Evolutionary conservation across 2,797 vertebrate genomes (phyloP).

Genomic region (Lophius americanus): DNA sequence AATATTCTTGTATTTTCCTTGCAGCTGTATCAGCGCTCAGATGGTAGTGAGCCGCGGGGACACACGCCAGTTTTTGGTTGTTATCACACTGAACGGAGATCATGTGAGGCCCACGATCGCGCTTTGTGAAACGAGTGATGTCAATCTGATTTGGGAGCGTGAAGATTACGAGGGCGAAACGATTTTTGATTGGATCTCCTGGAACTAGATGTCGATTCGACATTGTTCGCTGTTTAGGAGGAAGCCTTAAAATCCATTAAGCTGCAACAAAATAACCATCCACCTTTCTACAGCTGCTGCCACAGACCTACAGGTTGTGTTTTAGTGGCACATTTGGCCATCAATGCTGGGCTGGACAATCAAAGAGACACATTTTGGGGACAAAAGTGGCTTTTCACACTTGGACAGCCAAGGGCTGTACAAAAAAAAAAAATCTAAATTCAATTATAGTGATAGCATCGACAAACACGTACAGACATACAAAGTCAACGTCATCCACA

Average conservation of each 20-base stretch:
- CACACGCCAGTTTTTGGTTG: conserved; percentile 58
- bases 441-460: conserved; percentile 83
- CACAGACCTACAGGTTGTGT: conserved; percentile 21
- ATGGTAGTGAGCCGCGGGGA: conserved; percentile 55
- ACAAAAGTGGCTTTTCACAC: conserved; percentile 75
- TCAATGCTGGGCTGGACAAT: conserved; percentile 47
- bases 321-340: conserved; percentile 48
- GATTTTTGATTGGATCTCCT: conserved; percentile 61
- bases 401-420: conserved; percentile 53
- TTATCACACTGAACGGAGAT: conserved; percentile 51
- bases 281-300: conserved; percentile 22
- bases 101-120: conserved; percentile 42
- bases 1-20: conserved; percentile 55
- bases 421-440: conserved; percentile 70
- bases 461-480: conserved; percentile 49
- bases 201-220: conserved; percentile 33
- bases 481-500: conserved; percentile 22
- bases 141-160: conserved; percentile 39
- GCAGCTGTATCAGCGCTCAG: conserved; percentile 55
- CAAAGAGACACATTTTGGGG: conserved; percentile 48
- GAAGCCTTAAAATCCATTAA: conserved; percentile 60
- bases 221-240: conserved; percentile 39
- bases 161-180: conserved; percentile 46
- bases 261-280: conserved; percentile 55
- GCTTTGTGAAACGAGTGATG: conserved; percentile 51